Percentiles rank a stretch among this genome's conserved stretches.
Evolutionary conservation across 2,113 vertebrate species (phyloP).

Genomic region (Tenrec ecaudatus): DNA sequence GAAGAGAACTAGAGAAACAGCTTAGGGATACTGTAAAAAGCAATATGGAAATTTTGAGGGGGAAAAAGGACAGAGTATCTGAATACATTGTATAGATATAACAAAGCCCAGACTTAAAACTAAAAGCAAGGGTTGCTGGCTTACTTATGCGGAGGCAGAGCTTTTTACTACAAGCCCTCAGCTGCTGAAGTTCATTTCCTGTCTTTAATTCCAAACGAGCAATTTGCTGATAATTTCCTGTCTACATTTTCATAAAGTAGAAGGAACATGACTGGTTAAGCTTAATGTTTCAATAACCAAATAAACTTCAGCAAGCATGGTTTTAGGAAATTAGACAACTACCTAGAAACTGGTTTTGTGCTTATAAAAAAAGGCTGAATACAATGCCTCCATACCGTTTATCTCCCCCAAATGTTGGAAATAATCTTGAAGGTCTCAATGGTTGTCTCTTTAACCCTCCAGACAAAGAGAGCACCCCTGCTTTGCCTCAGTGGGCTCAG

Average conservation of each 20-base stretch:
- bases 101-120: conserved; percentile 79
- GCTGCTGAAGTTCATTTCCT: conserved; percentile 86
- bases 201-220: conserved; percentile 85
- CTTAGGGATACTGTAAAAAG: conserved; percentile 47
- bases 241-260: conserved; percentile 86
- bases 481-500: conserved; percentile 72
- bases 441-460: conserved; percentile 80
- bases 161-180: conserved; percentile 83
- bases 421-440: conserved; percentile 78
- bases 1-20: conserved; percentile 68
- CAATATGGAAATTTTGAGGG: conserved; percentile 59
- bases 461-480: conserved; percentile 78
- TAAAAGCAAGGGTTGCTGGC: conserved; percentile 78
- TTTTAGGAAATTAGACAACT: conserved; percentile 84
- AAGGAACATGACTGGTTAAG: conserved; percentile 84
- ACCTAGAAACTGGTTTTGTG: conserved; percentile 80
- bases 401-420: conserved; percentile 81
- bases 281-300: conserved; percentile 82
- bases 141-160: conserved; percentile 82
- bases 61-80: conserved; percentile 62
- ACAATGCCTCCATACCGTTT: conserved; percentile 60
- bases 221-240: conserved; percentile 85
- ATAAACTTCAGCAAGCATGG: conserved; percentile 83
- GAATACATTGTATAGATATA: conserved; percentile 75
- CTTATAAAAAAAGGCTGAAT: conserved; percentile 81